Percentiles rank a stretch among this genome's conserved stretches.
These are phyloP conservation scores for Lasioglossum albipes DNA, from an alignment of 1,140 invertebrate genomes.

Conservation along the genomic window DNA sequence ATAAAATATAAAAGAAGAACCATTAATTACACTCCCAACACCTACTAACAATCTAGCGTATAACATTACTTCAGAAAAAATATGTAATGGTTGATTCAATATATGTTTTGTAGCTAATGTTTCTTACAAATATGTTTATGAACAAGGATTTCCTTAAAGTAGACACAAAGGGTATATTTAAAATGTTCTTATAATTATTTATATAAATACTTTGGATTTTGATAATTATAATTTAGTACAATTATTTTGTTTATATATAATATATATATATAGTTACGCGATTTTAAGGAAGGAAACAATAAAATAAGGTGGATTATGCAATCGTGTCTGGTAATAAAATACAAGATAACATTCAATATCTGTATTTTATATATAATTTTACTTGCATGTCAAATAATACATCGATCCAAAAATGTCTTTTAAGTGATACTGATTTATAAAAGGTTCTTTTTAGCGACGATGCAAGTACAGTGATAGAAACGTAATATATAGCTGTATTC, in stretches of 20 bases:
- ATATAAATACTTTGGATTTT: neutral
- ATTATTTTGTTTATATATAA: neutral
- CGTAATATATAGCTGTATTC: conserved; percentile 12
- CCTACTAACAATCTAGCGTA: no score
- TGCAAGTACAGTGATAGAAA: conserved; percentile 48
- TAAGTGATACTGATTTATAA: conserved; percentile 32
- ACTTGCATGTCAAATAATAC: conserved; percentile 47
- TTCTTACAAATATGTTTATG: neutral
- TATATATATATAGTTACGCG: neutral
- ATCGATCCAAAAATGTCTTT: conserved; percentile 38
- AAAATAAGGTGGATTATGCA: conserved; percentile 1
- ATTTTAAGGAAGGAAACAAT: neutral
- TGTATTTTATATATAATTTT: conserved; percentile 40
- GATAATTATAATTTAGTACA: neutral
- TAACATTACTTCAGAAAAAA: no score
- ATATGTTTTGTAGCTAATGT: no score
- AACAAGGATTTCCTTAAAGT: neutral
- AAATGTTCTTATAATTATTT: no score
- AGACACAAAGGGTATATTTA: neutral
- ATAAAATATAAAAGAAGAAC: no score
- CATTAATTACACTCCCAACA: no score
- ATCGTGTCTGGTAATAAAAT: conserved; percentile 14
- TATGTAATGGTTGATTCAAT: no score
- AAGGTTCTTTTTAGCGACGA: conserved; percentile 36
- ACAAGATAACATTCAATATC: conserved; percentile 11